Conservation (phyloP, 2,113 vertebrate genomes). For the Arothron firmamentum region DNA sequence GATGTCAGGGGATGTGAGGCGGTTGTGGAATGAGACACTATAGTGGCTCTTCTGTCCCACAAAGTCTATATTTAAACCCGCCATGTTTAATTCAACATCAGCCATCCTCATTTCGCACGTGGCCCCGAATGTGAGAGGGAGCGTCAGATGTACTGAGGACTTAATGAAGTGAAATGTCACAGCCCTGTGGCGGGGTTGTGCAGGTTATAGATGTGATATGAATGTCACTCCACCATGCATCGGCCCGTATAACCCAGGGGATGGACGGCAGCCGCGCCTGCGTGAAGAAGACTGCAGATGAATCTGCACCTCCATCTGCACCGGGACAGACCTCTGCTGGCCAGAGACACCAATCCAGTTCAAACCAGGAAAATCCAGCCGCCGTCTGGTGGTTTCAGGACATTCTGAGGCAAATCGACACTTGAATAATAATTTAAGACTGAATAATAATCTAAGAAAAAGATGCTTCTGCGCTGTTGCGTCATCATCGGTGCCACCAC, state of each 20-base stretch:
- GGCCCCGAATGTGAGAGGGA: conserved; percentile 24
- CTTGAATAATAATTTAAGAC: no score
- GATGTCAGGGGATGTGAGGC: conserved; percentile 25
- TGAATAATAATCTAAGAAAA: no score
- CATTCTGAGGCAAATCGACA: no score
- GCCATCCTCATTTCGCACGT: conserved; percentile 16
- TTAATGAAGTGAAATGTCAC: conserved; percentile 59
- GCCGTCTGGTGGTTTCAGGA: no score
- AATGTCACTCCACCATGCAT: conserved; percentile 48
- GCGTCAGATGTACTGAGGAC: conserved; percentile 36
- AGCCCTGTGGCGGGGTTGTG: conserved; percentile 18
- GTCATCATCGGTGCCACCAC: no score
- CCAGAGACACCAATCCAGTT: not conserved
- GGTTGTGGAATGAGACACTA: conserved; percentile 11
- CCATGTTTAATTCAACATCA: conserved; percentile 57
- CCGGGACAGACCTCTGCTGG: not conserved
- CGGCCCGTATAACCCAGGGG: conserved; percentile 2
- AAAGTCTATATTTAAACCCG: conserved; percentile 54
- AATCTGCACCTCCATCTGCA: conserved; percentile 3
- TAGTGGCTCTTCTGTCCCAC: conserved; percentile 27
- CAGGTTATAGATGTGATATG: conserved; percentile 43
- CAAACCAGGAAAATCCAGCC: no score
- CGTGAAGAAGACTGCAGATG: not conserved
- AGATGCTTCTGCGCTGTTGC: no score
- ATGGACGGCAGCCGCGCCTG: not conserved